Evolutionary conservation across 2,888 invertebrate genomes (phyloP), one percentile per base, ranked within the genome.

Genomic region (Pristionchus maxplancki): DNA sequence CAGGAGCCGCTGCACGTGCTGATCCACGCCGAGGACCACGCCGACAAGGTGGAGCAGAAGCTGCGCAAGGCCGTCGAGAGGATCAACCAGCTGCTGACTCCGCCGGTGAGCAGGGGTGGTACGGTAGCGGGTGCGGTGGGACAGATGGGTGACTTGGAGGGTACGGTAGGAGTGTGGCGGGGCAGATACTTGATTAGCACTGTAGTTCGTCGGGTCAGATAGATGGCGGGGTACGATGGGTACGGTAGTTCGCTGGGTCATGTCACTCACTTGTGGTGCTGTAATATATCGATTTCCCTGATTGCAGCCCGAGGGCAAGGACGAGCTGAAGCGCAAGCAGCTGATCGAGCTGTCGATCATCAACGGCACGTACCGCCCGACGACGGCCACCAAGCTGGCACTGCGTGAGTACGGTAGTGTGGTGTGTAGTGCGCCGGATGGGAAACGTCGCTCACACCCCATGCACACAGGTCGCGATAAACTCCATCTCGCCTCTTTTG

Each of bases 271-370:
- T 13, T 64, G 48, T n/a, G n/a, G n/a, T n/a, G n/a, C n/a, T n/a
- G n/a, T n/a, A n/a, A n/a, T n/a, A n/a, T 48, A 53, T 34, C 34
- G 53, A 50, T 31, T 31, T 2, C 5, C 11, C 8, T 3, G 6
- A 81, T 85, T 91, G 67, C 97, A 99, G 98, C 98, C 98, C 90
- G 99, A 99, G 95, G 99, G 99, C 91, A 99, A 99, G 96, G 99
- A 99, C 96, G 99, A 99, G 96, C 96, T 99, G 95, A 99, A 99
- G 96, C 99, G 99, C 96, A 97, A 98, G 95, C 99, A 99, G 96
- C 96, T 99, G 94, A 99, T 99, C 98, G 99, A 99, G 96, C 96
- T 99, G 95, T 99, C 99, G 95, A 99, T 99, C 95, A 98, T 99
- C 95, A 99, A 99, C 95, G 99, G 99, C 95, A 99, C 99, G 89